These are phyloP conservation scores for Rhopalosiphum maidis DNA, from an alignment of 1,140 invertebrate species.

Conservation along the genomic window DNA sequence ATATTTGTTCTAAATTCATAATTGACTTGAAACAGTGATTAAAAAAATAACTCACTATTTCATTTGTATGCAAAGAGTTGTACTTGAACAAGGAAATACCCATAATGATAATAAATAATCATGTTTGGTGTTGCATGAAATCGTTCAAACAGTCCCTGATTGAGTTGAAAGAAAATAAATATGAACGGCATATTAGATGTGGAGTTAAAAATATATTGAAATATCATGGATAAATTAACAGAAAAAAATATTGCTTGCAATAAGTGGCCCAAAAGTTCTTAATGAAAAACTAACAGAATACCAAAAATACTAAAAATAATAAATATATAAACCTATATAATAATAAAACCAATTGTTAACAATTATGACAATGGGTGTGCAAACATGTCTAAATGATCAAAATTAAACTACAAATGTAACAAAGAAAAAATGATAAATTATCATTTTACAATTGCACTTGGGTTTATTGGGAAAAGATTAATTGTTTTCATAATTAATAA, in stretches of 20 bases:
- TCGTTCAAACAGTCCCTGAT: background rate
- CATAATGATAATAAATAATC: background rate
- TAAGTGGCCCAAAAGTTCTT: background rate
- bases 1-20: background rate
- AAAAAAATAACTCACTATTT: background rate
- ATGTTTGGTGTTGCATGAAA: background rate
- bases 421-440: conserved; percentile 29
- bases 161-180: background rate
- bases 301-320: background rate
- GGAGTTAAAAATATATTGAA: background rate
- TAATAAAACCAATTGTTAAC: conserved; percentile 13
- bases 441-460: conserved; percentile 43
- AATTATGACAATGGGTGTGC: conserved; percentile 1
- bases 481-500: background rate
- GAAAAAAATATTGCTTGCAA: background rate
- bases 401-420: conserved; percentile 49
- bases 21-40: background rate
- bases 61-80: background rate
- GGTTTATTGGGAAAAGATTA: background rate
- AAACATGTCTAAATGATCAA: background rate
- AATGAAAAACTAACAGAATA: background rate
- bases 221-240: background rate
- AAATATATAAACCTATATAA: conserved; percentile 17
- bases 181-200: background rate
- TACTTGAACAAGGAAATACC: background rate